phyloP scores from a whole-genome alignment of 2,797 vertebrate genomes.

The Arctocebus calabarensis region DNA sequence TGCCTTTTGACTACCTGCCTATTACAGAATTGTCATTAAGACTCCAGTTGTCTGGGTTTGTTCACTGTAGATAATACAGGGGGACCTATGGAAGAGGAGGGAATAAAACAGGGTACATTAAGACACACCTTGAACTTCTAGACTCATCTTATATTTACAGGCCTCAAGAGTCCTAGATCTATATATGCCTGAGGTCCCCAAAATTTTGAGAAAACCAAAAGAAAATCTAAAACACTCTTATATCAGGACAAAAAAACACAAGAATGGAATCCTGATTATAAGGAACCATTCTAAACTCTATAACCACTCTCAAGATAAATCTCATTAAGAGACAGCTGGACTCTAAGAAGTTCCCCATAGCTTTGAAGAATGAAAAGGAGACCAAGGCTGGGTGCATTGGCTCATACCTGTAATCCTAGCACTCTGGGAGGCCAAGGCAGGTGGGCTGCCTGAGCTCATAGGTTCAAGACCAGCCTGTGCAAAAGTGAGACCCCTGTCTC shows the following conservation, averaged over 20 bases:
- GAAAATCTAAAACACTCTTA: slow-evolving; percentile 43
- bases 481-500: no score
- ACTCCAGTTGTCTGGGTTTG: background rate
- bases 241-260: slow-evolving; percentile 15
- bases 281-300: slow-evolving; percentile 35
- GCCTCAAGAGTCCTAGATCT: background rate
- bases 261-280: background rate
- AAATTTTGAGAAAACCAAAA: slow-evolving; percentile 45
- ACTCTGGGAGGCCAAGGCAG: no score
- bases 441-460: no score
- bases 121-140: background rate
- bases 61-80: background rate
- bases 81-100: background rate
- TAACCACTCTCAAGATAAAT: background rate
- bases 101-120: slow-evolving; percentile 2
- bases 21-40: slow-evolving; percentile 29
- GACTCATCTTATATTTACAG: slow-evolving; percentile 4
- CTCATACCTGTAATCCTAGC: no score
- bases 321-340: background rate
- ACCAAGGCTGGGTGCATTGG: background rate
- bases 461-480: no score
- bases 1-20: slow-evolving; percentile 12
- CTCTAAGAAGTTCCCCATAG: background rate
- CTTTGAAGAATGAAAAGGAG: background rate
- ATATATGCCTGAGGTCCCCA: background rate